Evolutionary conservation across 2,797 vertebrate genomes (phyloP).

Genomic region (Poeciliopsis gracilis): DNA sequence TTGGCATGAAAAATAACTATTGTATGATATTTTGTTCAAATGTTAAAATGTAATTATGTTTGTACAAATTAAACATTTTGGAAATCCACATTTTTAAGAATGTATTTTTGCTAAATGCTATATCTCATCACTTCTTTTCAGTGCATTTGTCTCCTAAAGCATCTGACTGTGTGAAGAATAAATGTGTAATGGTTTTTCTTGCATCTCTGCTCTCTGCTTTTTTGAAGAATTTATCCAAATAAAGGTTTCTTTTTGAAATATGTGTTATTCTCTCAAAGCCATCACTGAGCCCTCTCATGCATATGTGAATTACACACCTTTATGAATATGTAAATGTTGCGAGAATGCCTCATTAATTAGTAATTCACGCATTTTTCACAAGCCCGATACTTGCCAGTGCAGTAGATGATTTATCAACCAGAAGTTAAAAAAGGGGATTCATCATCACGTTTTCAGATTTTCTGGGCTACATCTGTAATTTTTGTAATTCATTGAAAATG

Average conservation of each 20-base stretch:
- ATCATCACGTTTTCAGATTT: constrained; percentile 80
- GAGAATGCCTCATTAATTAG: constrained; percentile 88
- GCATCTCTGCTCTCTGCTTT: constrained; percentile 75
- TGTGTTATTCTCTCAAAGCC: constrained; percentile 79
- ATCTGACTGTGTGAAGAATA: constrained; percentile 82
- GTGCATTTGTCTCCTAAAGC: constrained; percentile 83
- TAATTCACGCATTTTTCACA: constrained; percentile 87
- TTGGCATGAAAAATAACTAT: constrained; percentile 31
- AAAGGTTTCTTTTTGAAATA: constrained; percentile 76
- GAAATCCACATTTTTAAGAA: constrained; percentile 84
- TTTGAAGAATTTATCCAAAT: constrained; percentile 80
- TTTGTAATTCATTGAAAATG: constrained; percentile 75
- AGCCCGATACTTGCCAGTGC: constrained; percentile 79
- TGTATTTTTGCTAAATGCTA: constrained; percentile 85
- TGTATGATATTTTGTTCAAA: constrained; percentile 47
- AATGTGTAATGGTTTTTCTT: constrained; percentile 80
- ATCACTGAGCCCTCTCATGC: constrained; percentile 82
- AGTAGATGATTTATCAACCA: constrained; percentile 81
- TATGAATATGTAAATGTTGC: constrained; percentile 87
- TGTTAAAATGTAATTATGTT: constrained; percentile 57
- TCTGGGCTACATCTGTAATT: constrained; percentile 78
- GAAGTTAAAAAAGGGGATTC: constrained; percentile 74
- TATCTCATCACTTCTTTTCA: constrained; percentile 81
- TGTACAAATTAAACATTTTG: constrained; percentile 73
- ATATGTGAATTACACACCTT: constrained; percentile 87